phyloP scores from a whole-genome alignment of 2,888 invertebrate genomes.

The Dryadula phaetusa region DNA sequence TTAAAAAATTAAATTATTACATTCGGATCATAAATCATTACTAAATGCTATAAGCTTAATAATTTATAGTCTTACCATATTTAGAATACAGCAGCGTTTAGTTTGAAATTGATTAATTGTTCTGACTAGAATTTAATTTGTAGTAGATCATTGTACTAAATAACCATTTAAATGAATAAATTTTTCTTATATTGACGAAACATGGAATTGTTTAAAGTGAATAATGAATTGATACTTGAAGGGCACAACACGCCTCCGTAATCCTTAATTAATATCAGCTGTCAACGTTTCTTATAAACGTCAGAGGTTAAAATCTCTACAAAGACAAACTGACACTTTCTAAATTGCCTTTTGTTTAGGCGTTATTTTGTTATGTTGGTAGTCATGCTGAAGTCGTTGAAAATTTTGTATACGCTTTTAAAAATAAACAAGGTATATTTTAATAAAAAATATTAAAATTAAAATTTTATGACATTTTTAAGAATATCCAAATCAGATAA shows the following conservation, averaged over 20 bases:
- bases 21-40: not conserved
- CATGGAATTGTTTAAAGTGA: slow-evolving; percentile 13
- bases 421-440: not conserved
- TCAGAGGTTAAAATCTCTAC: slow-evolving; percentile 29
- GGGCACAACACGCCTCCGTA: slow-evolving; percentile 19
- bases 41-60: not conserved
- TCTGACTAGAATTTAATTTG: not conserved
- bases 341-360: slow-evolving; percentile 9
- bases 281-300: slow-evolving; percentile 29
- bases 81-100: slow-evolving; percentile 1
- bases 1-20: not conserved
- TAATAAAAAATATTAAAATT: not conserved
- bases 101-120: slow-evolving; percentile 2
- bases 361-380: not conserved
- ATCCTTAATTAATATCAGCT: slow-evolving; percentile 31
- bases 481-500: not conserved
- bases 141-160: not conserved
- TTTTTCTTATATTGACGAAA: slow-evolving; percentile 15
- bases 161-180: slow-evolving; percentile 9
- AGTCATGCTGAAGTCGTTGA: not conserved
- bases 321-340: slow-evolving; percentile 29
- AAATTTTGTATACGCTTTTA: not conserved
- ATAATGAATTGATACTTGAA: slow-evolving; percentile 25
- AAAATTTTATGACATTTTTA: not conserved
- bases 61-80: not conserved